These are phyloP conservation scores for Phenacoccus solenopsis DNA, from an alignment of 1,140 invertebrate species.

Conservation along the genomic window DNA sequence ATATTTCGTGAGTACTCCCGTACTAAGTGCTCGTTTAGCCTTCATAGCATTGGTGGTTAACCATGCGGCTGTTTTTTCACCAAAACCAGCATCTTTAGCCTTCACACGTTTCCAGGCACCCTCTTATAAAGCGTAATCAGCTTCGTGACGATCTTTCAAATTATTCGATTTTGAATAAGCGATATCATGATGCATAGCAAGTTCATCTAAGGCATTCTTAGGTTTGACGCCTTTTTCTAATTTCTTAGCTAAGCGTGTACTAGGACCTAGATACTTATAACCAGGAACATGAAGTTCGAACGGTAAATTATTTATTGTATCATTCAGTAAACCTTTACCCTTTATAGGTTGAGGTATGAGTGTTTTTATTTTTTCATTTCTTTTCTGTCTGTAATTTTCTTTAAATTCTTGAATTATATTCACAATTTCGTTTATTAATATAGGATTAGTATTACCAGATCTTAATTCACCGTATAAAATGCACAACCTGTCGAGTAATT, in stretches of 20 bases:
- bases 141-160: too few relatives aligned
- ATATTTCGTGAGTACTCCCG: constrained; percentile 27
- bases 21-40: constrained; percentile 29
- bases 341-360: constrained; percentile 19
- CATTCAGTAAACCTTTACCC: constrained; percentile 30
- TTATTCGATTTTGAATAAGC: constrained; percentile 32
- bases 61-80: constrained; percentile 31
- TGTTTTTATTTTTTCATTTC: too few relatives aligned
- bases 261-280: constrained; percentile 35
- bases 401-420: too few relatives aligned
- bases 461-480: too few relatives aligned
- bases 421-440: too few relatives aligned
- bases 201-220: constrained; percentile 35
- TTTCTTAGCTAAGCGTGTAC: too few relatives aligned
- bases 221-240: constrained; percentile 28
- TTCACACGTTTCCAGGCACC: constrained; percentile 32
- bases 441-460: too few relatives aligned
- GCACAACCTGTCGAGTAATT: too few relatives aligned
- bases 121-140: too few relatives aligned
- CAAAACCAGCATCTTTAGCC: constrained; percentile 31
- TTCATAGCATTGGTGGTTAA: constrained; percentile 30
- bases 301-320: constrained; percentile 34
- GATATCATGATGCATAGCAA: constrained; percentile 37
- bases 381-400: too few relatives aligned
- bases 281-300: constrained; percentile 36